Conservation (phyloP, 2,797 vertebrate genomes). For the Agapornis canus region DNA sequence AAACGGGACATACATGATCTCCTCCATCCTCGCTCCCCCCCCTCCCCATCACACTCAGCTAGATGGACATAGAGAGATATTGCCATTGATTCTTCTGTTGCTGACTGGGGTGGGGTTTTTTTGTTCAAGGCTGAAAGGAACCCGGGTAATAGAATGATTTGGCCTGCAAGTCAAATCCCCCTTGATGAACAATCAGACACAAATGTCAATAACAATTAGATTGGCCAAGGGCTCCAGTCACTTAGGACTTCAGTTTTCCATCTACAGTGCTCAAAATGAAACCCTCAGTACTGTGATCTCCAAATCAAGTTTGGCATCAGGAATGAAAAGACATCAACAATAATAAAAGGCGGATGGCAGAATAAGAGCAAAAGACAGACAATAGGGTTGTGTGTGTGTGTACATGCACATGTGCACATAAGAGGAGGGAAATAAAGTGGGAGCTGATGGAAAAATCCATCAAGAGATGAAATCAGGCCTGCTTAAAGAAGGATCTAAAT, state of each 20-base stretch:
- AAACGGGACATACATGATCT: neutral
- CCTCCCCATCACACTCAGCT: neutral
- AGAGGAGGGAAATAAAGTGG: neutral
- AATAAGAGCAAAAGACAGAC: constrained; percentile 52
- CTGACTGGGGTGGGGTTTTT: neutral
- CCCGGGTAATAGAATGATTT: constrained; percentile 75
- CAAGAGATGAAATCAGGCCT: neutral
- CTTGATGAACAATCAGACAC: constrained; percentile 83
- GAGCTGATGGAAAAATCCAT: constrained; percentile 44
- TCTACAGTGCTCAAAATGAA: constrained; percentile 73
- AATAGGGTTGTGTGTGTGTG: neutral
- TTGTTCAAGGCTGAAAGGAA: constrained; percentile 67
- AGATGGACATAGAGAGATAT: constrained; percentile 58
- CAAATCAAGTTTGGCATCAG: constrained; percentile 82
- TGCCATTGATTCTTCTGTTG: constrained; percentile 72
- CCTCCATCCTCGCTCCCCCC: neutral
- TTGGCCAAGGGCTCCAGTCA: constrained; percentile 81
- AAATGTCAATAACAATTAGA: constrained; percentile 86
- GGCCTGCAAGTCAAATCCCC: constrained; percentile 73
- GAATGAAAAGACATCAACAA: constrained; percentile 81
- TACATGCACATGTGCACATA: neutral
- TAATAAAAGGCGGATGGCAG: constrained; percentile 75
- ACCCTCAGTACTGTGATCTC: constrained; percentile 67
- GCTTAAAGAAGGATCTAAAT: neutral
- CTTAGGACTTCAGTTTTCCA: constrained; percentile 79